phyloP scores from a whole-genome alignment of 37 sponge, comb jelly and placozoan species.

The Halichondria panicea region DNA sequence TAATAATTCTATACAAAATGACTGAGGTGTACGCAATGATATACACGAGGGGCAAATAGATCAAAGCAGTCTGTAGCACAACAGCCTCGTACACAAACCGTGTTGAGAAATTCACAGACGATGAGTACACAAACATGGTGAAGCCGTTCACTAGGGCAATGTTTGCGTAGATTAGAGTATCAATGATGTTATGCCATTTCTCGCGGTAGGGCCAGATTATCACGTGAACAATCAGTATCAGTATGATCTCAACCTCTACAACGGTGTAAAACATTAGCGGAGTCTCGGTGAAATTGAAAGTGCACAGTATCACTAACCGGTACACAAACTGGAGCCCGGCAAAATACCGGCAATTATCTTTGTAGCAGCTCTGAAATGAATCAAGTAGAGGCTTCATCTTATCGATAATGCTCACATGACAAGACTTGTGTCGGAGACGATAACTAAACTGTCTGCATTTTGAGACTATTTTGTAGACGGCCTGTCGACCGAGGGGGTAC shows the following conservation, averaged over 20 bases:
- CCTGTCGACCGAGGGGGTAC: slow-evolving; percentile 6
- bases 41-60: neutral
- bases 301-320: neutral
- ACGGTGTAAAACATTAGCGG: neutral
- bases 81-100: too few relatives aligned
- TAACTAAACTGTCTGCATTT: neutral
- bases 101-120: too few relatives aligned
- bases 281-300: neutral
- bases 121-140: slow-evolving; percentile 5
- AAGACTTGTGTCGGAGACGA: neutral
- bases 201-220: slow-evolving; percentile 28
- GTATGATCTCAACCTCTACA: slow-evolving; percentile 1
- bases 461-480: neutral
- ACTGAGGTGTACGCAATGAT: neutral
- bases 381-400: slow-evolving; percentile 8
- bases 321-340: slow-evolving; percentile 15
- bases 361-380: slow-evolving; percentile 18
- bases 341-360: slow-evolving; percentile 5
- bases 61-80: neutral
- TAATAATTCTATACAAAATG: too few relatives aligned
- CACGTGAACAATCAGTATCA: slow-evolving; percentile 10
- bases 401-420: too few relatives aligned
- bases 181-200: slow-evolving; percentile 22
- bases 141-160: slow-evolving; percentile 14
- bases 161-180: slow-evolving; percentile 18